Base-by-base conservation (phyloP, 2,888 invertebrate species). In the Fragum sueziense region DNA sequence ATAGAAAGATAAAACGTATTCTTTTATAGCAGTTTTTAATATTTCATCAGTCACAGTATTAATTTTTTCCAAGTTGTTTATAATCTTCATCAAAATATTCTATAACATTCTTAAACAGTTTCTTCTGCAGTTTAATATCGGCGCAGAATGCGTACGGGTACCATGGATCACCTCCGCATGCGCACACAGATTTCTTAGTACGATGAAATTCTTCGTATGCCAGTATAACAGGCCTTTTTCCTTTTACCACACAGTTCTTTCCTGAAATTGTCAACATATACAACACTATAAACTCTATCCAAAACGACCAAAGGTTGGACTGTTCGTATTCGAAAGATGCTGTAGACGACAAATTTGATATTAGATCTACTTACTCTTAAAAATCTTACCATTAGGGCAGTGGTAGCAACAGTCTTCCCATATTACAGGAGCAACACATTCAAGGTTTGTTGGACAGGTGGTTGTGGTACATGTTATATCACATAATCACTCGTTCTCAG, bases 141-240 rank as follows among this genome's bases (percentile, higher is more conserved):
- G 65, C 65, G 41, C 65, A 65, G 65, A 65, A 65, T 4, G 65
- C 65, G 17, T 41, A 41, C 2, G 65, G 65, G 22, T 65, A 65
- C 65, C 65, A 65, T 20, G 37, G 41, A 11, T 65, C 65, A 14
- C 65, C 65, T 20, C 25, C 65, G 25, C 65, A 65, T 4, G 11
- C 9, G 25, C 65, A 65, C 1, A 65, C 41, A 17, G 11, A 9
- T 33, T 65, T 37, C 25, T 6, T 22, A 3, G 22, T 65, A 27
- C 65, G 22, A 27, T 65, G 34, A 33, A 34, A 41, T 17, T 41
- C 65, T 14, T 41, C 65, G 25, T 65, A 65, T 17, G 17, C 22
- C 27, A 65, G 22, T 9, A 65, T 41, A 47, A 47, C n/a, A 47
- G 3, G 7, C 25, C 41, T 37, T 9, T 65, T 65, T 29, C 65